Evolutionary conservation across 1,140 invertebrate species (phyloP).

Genomic region (Chymomyza costata): DNA sequence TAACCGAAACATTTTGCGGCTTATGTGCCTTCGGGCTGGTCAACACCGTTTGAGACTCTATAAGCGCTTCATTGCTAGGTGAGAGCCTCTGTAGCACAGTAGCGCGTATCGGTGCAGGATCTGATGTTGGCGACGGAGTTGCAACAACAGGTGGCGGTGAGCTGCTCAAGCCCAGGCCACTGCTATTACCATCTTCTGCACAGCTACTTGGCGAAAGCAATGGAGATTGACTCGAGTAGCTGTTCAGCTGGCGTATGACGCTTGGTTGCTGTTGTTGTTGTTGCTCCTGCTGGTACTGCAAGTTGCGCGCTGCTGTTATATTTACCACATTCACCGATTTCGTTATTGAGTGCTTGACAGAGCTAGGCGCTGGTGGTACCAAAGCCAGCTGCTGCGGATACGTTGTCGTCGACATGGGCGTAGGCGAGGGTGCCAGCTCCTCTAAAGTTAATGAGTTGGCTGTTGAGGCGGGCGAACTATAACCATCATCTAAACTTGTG

Average conservation of each 20-base stretch:
- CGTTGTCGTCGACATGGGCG: conserved; percentile 17
- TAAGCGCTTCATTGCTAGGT: conserved; percentile 13
- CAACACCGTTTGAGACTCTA: conserved; percentile 36
- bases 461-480: conserved; percentile 39
- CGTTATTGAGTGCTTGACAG: conserved; percentile 76
- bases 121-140: background rate
- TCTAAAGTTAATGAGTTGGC: conserved; percentile 39
- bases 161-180: background rate
- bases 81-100: conserved; percentile 43
- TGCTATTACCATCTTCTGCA: conserved; percentile 33
- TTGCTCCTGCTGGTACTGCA: conserved; percentile 38
- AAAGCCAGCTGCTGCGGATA: conserved; percentile 65
- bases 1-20: conserved; percentile 28
- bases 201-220: conserved; percentile 29
- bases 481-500: conserved; percentile 39
- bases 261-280: conserved; percentile 26
- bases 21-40: conserved; percentile 15
- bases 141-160: conserved; percentile 3
- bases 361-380: conserved; percentile 76
- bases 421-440: conserved; percentile 46
- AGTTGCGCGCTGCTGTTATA: conserved; percentile 59
- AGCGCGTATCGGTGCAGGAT: conserved; percentile 8
- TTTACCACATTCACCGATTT: conserved; percentile 75
- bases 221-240: conserved; percentile 36
- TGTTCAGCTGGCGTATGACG: conserved; percentile 35